These are phyloP conservation scores for Apocheima hispidaria DNA, from an alignment of 2,888 invertebrate species.

Conservation along the genomic window DNA sequence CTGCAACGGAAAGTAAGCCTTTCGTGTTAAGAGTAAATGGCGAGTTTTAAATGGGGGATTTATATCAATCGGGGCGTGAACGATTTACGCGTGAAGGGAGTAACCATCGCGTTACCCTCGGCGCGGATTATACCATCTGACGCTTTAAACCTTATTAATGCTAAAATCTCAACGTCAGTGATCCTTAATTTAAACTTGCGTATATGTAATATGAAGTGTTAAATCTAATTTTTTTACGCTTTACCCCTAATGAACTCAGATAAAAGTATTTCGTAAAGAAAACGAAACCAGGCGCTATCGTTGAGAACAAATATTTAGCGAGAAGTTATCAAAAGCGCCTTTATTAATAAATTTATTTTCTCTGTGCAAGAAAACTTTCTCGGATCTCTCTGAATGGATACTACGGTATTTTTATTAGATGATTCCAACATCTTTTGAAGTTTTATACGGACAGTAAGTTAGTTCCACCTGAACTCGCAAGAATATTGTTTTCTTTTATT, in stretches of 20 bases:
- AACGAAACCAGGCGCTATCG: not conserved
- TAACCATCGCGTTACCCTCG: slow-evolving; percentile 65
- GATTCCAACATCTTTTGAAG: slow-evolving; percentile 36
- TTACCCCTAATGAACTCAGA: not conserved
- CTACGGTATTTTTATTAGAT: slow-evolving; percentile 37
- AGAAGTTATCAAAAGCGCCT: slow-evolving; percentile 18
- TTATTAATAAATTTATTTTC: slow-evolving; percentile 28
- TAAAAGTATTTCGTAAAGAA: slow-evolving; percentile 14
- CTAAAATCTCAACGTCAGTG: slow-evolving; percentile 51
- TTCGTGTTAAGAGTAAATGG: slow-evolving; percentile 54
- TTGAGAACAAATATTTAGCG: slow-evolving; percentile 8
- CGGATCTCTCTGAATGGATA: slow-evolving; percentile 26
- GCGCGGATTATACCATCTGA: slow-evolving; percentile 71
- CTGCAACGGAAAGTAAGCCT: slow-evolving; percentile 64
- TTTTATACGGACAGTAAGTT: slow-evolving; percentile 32
- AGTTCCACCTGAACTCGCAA: slow-evolving; percentile 34
- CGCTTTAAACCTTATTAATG: slow-evolving; percentile 70
- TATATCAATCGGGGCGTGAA: slow-evolving; percentile 60
- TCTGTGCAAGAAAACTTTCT: slow-evolving; percentile 26
- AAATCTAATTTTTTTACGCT: slow-evolving; percentile 12
- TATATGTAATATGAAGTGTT: slow-evolving; percentile 1
- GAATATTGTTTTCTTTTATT: slow-evolving; percentile 34
- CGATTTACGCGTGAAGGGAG: slow-evolving; percentile 70
- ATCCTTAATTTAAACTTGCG: slow-evolving; percentile 43
- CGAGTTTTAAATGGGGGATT: slow-evolving; percentile 49